Evolutionary conservation across 2,113 vertebrate genomes (phyloP).

Genomic region (Meriones unguiculatus): DNA sequence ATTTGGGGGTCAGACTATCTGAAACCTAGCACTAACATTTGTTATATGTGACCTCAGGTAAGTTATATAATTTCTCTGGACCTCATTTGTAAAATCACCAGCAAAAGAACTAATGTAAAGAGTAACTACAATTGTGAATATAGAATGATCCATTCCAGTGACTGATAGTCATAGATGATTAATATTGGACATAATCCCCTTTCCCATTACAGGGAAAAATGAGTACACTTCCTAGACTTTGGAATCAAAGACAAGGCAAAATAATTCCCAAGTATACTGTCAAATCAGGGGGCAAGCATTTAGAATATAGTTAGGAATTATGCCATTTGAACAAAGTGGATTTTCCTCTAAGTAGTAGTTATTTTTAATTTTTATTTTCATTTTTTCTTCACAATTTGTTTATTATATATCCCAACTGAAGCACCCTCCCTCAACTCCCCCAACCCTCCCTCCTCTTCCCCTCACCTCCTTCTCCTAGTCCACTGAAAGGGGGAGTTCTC

Average conservation of each 20-base stretch:
- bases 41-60: conserved; percentile 2
- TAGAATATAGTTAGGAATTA: neutral
- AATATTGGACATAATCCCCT: neutral
- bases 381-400: too few species aligned
- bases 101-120: neutral
- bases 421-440: too few species aligned
- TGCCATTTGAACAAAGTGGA: neutral
- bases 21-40: conserved; percentile 18
- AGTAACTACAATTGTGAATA: neutral
- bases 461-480: too few species aligned
- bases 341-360: neutral
- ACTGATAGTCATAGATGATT: neutral
- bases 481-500: too few species aligned
- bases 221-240: conserved; percentile 5
- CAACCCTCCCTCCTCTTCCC: too few species aligned
- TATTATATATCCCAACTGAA: too few species aligned
- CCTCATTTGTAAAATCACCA: conserved; percentile 17
- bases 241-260: conserved; percentile 28
- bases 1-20: neutral
- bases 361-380: too few species aligned
- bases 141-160: neutral
- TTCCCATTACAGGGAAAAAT: conserved; percentile 28
- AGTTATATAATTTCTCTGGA: neutral
- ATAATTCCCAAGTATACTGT: neutral
- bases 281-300: neutral